These are phyloP conservation scores for Molossus alvarezi DNA, from an alignment of 2,797 vertebrate species.

Conservation along the genomic window DNA sequence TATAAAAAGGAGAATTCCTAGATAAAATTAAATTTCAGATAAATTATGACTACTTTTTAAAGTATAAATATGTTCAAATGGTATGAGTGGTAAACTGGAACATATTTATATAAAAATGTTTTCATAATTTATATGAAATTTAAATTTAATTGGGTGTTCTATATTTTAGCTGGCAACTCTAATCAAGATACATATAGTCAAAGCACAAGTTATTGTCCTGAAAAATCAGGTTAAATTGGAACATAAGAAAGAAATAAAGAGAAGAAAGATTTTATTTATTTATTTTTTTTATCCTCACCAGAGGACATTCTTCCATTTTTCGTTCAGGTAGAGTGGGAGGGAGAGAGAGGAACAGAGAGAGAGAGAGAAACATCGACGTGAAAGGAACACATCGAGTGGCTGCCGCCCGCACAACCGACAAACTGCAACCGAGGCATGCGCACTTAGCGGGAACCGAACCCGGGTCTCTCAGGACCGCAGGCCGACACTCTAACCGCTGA, in stretches of 20 bases:
- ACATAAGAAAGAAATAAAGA: background rate
- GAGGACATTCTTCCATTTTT: too few species aligned
- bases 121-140: conserved; percentile 41
- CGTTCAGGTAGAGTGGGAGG: too few species aligned
- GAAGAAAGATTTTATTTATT: background rate
- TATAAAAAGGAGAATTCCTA: conserved; percentile 22
- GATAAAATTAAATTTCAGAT: conserved; percentile 42
- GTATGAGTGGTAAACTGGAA: background rate
- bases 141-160: conserved; percentile 31
- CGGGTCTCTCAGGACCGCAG: too few species aligned
- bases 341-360: too few species aligned
- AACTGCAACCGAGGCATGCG: too few species aligned
- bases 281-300: too few species aligned
- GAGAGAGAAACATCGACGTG: too few species aligned
- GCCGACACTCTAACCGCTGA: too few species aligned
- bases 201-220: conserved; percentile 24
- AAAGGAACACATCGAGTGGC: too few species aligned
- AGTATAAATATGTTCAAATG: background rate
- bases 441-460: too few species aligned
- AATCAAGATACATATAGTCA: background rate
- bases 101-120: background rate
- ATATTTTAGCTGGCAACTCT: conserved; percentile 54
- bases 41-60: background rate
- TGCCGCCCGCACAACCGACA: too few species aligned
- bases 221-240: conserved; percentile 50